Evolutionary conservation across 2,797 vertebrate species (phyloP).

Genomic region (Typhlichthys subterraneus): DNA sequence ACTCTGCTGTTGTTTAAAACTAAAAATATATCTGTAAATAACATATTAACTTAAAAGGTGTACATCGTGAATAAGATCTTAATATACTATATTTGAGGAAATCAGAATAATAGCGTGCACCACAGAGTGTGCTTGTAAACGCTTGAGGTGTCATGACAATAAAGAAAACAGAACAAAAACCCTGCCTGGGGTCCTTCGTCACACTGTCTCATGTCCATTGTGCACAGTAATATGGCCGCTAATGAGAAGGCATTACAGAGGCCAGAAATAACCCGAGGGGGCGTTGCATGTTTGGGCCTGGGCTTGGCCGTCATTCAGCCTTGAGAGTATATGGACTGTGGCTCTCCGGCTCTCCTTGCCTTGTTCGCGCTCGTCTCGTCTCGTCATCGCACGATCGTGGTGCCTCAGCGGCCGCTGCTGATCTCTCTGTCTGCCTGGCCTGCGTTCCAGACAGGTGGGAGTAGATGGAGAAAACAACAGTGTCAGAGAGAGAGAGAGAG

Average conservation of each 20-base stretch:
- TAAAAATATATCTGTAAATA: no score
- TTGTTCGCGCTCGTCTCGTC: constrained; percentile 19
- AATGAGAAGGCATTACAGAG: constrained; percentile 55
- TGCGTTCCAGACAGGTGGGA: constrained; percentile 54
- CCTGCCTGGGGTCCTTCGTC: constrained; percentile 2
- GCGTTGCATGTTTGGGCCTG: constrained; percentile 15
- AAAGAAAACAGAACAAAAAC: constrained; percentile 13
- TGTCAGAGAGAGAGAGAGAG: constrained; percentile 1
- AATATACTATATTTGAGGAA: no score
- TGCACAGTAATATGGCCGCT: constrained; percentile 42
- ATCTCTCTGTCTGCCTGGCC: constrained; percentile 42
- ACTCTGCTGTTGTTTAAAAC: no score
- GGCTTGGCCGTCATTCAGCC: constrained; percentile 10
- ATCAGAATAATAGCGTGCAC: no score
- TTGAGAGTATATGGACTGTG: constrained; percentile 51
- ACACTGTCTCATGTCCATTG: constrained; percentile 45
- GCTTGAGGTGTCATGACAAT: constrained; percentile 1
- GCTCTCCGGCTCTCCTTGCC: constrained; percentile 23
- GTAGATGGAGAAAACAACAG: constrained; percentile 16
- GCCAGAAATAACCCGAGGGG: constrained; percentile 54
- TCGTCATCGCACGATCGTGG: constrained; percentile 60
- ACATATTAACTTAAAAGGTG: no score
- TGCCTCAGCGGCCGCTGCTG: constrained; percentile 37
- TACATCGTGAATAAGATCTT: no score
- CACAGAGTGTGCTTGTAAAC: no score